Base-by-base conservation (phyloP, 2,888 invertebrate genomes). In the Ypsolopha scabrella region DNA sequence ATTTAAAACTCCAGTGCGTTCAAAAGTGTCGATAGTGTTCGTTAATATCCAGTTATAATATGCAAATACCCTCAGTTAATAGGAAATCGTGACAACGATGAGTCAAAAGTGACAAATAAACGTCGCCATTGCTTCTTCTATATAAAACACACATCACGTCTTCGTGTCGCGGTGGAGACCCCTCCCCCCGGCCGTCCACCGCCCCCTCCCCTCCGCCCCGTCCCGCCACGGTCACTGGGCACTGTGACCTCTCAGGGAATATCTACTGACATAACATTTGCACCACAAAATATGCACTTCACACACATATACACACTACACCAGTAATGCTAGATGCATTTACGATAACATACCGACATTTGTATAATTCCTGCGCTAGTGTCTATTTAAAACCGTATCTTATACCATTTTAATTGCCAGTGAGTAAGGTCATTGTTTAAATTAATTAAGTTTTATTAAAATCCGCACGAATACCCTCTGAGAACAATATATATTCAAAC, bases 141-240 rank as follows among this genome's bases (percentile, higher is more conserved):
- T 24, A 24, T 35, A 46, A 9, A 46, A 46, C 34, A 51, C 49
- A 50, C 49, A 51, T 48, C 49, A 49, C 57, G 59, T 58, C 59
- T 54, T 61, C 60, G 51, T 60, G 63, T 63, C 61, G 58, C 59
- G 60, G 60, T 55, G 56, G 54, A 54, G 51, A 55, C 55, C 53
- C 51, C 52, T 51, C 53, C 56, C 52, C 53, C 54, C 14, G 50
- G 52, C 2, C 24, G 53, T 54, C 51, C 56, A 51, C 51, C 52
- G 48, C 54, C 44, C 53, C 56, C 57, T 61, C 59, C 57, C 59
- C 47, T 55, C 59, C 58, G 59, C 47, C 65, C 68, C 70, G 58
- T 61, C 60, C 61, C 73, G 79, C 74, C 76, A 79, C 83, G 81
- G 83, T 79, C 81, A 76, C 74, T 70, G 80, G 71, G 64, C 81